phyloP scores from a whole-genome alignment of 2,888 invertebrate species.

The Vanessa cardui region DNA sequence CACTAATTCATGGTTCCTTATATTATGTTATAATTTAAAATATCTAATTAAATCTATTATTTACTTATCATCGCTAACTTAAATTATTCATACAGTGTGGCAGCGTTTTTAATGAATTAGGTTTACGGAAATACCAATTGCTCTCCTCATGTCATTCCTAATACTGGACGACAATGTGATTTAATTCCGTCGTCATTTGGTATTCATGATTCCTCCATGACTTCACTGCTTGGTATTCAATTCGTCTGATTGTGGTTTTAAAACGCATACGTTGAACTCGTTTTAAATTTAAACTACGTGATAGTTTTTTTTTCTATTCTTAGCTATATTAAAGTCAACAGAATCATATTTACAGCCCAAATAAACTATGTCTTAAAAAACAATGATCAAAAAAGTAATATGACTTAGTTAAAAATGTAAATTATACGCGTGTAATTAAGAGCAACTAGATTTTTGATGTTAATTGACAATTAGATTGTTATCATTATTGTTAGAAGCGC shows the following conservation, averaged over 20 bases:
- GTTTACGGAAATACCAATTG: too few relatives aligned
- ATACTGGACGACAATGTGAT: background rate
- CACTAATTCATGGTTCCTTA: too few relatives aligned
- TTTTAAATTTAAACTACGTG: too few relatives aligned
- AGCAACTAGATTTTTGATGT: conserved; percentile 36
- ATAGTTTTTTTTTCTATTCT: background rate
- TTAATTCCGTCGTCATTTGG: background rate
- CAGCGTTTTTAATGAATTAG: too few relatives aligned
- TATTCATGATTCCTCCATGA: conserved; percentile 6
- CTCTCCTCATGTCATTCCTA: too few relatives aligned
- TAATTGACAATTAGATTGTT: conserved; percentile 60
- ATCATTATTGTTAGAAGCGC: conserved; percentile 54
- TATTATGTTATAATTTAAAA: too few relatives aligned
- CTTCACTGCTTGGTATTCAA: conserved; percentile 7
- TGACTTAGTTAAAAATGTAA: conserved; percentile 43
- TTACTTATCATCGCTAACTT: too few relatives aligned
- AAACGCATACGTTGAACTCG: conserved; percentile 1
- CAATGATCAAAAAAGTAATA: conserved; percentile 47
- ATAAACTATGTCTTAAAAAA: conserved; percentile 23
- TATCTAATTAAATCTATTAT: too few relatives aligned
- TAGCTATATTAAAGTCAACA: background rate
- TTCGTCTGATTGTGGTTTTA: background rate
- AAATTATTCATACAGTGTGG: too few relatives aligned
- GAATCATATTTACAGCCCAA: background rate
- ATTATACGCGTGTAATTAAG: conserved; percentile 40